Evolutionary conservation across 2,113 vertebrate genomes (phyloP).

Genomic region (Protobothrops mucrosquamatus): DNA sequence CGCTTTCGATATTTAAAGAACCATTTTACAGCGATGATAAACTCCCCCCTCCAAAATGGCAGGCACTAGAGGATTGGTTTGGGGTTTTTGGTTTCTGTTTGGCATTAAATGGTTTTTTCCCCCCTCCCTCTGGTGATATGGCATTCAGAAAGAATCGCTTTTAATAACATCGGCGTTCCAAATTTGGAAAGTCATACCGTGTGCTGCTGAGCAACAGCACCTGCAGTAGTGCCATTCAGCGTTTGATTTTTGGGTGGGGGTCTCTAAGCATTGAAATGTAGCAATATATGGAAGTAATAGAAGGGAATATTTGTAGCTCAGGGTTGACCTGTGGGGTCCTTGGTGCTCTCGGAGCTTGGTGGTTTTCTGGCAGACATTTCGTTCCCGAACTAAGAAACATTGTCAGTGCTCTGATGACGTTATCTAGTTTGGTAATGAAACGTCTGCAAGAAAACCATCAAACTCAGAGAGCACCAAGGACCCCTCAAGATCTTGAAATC

Average conservation of each 20-base stretch:
- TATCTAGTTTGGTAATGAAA: neutral
- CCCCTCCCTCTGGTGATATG: neutral
- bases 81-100: neutral
- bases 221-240: neutral
- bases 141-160: neutral
- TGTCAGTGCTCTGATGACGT: neutral
- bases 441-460: neutral
- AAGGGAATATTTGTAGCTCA: neutral
- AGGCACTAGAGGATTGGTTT: neutral
- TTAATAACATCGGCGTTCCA: neutral
- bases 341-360: neutral
- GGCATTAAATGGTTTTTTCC: neutral
- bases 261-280: neutral
- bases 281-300: neutral
- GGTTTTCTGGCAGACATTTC: neutral
- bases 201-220: neutral
- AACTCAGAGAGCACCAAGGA: no score
- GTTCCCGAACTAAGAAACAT: neutral
- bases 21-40: neutral
- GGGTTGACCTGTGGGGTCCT: neutral
- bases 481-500: neutral
- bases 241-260: neutral
- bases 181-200: neutral
- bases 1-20: neutral
- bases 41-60: neutral